phyloP scores from a whole-genome alignment of 23 tunicate species.

The Halocynthia aurantium region DNA sequence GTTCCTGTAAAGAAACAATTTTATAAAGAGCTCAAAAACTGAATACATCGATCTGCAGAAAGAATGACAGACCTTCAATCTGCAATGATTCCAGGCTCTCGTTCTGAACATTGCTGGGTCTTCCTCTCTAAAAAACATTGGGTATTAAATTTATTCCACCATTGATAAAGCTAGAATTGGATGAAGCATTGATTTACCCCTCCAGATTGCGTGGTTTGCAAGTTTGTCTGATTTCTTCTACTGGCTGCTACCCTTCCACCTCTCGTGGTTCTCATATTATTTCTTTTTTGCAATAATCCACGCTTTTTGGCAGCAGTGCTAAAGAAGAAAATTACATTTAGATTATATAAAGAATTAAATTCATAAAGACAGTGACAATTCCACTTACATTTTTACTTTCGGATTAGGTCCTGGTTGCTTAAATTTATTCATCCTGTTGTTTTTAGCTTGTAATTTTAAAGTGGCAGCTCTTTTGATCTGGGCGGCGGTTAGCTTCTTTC shows the following conservation, averaged over 20 bases:
- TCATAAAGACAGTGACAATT: background rate
- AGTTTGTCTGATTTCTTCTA: no score
- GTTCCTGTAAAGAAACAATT: background rate
- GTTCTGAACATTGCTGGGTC: no score
- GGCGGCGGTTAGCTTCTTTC: slow-evolving; percentile 12
- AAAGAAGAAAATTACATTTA: background rate
- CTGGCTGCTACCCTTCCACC: background rate
- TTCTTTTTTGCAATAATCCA: background rate
- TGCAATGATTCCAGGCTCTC: no score
- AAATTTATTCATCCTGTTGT: slow-evolving; percentile 2
- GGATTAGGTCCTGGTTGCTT: background rate
- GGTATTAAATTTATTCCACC: no score
- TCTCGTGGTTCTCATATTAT: slow-evolving; percentile 8
- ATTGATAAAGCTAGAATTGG: no score
- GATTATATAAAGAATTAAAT: background rate
- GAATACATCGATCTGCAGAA: no score
- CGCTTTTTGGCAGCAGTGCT: slow-evolving; percentile 15
- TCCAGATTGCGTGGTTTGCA: no score
- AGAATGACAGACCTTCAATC: no score
- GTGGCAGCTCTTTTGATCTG: slow-evolving; percentile 8
- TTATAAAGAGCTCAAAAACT: no score
- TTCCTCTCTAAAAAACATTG: no score
- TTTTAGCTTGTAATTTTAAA: slow-evolving; percentile 19
- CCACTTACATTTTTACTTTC: slow-evolving; percentile 1
- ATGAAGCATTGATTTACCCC: no score